Conservation (phyloP, 2,797 vertebrate species). For the Naso thynnoides region DNA sequence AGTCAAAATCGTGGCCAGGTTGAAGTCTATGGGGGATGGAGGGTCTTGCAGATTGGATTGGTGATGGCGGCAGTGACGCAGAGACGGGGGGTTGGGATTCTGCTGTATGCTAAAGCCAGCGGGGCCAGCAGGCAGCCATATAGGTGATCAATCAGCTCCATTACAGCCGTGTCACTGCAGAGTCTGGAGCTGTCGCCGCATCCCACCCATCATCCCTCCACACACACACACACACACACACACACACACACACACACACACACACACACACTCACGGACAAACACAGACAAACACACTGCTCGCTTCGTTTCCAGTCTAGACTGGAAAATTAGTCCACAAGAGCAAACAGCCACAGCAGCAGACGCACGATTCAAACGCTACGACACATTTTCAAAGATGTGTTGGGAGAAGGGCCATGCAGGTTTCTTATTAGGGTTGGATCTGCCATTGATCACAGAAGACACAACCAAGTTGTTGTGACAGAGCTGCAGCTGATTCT, state of each 20-base stretch:
- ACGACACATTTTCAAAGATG: constrained; percentile 25
- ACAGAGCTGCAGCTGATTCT: constrained; percentile 42
- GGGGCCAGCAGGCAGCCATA: constrained; percentile 79
- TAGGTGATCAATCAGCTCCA: constrained; percentile 94
- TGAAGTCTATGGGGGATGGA: constrained; percentile 85
- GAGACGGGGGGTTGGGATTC: constrained; percentile 80
- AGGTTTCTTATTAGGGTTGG: constrained; percentile 26
- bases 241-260: constrained; percentile 52
- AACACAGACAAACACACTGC: constrained; percentile 57
- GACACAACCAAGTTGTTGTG: constrained; percentile 37
- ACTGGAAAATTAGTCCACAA: constrained; percentile 50
- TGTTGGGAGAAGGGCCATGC: not conserved
- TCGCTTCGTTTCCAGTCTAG: constrained; percentile 62
- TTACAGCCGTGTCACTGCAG: constrained; percentile 87
- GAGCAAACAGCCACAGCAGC: constrained; percentile 17
- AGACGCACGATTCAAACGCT: constrained; percentile 18
- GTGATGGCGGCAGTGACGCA: constrained; percentile 85
- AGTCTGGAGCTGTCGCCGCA: constrained; percentile 85
- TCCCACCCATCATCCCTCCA: constrained; percentile 78
- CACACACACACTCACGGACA: constrained; percentile 57
- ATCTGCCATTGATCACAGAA: constrained; percentile 48
- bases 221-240: constrained; percentile 58
- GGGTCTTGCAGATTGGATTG: constrained; percentile 74
- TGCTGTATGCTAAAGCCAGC: constrained; percentile 85
- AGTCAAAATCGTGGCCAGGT: constrained; percentile 85